Evolutionary conservation across 2,888 invertebrate species (phyloP).

Genomic region (Leptinotarsa haldemani): DNA sequence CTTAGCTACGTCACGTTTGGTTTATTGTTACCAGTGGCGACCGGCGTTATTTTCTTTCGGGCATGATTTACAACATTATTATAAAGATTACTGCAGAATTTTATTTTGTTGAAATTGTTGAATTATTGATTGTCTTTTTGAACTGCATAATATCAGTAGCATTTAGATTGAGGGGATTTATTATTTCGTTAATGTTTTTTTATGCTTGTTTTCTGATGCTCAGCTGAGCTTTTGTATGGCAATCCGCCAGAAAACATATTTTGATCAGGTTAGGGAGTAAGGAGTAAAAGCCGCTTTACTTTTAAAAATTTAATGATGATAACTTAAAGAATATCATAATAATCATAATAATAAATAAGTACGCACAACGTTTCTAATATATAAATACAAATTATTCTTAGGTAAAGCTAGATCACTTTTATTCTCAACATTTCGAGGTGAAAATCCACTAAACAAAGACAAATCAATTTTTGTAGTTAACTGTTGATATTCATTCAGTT

Average conservation of each 20-base stretch:
- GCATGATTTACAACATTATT: too few relatives aligned
- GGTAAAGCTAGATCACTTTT: constrained; percentile 19
- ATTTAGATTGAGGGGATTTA: too few relatives aligned
- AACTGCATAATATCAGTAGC: too few relatives aligned
- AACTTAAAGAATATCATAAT: constrained; percentile 5
- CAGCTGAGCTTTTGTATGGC: too few relatives aligned
- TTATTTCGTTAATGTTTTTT: too few relatives aligned
- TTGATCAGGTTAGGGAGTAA: not conserved
- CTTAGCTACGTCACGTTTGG: too few relatives aligned
- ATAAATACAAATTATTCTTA: constrained; percentile 19
- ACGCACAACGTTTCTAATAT: constrained; percentile 3
- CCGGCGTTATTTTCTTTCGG: too few relatives aligned
- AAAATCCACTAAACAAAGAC: constrained; percentile 11
- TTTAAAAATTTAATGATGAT: constrained; percentile 2
- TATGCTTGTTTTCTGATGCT: too few relatives aligned
- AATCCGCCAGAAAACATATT: not conserved
- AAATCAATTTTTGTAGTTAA: not conserved
- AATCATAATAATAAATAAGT: constrained; percentile 12
- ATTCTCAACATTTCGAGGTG: constrained; percentile 2
- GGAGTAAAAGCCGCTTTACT: not conserved
- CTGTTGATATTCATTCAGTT: not conserved
- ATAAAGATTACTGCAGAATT: too few relatives aligned
- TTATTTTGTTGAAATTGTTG: too few relatives aligned
- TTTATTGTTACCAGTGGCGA: too few relatives aligned
- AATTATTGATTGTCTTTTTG: too few relatives aligned